Percentiles rank a stretch among this genome's conserved stretches.
These are phyloP conservation scores for Pseudorhombus dupliciocellatus DNA, from an alignment of 2,113 vertebrate genomes.

Conservation along the genomic window DNA sequence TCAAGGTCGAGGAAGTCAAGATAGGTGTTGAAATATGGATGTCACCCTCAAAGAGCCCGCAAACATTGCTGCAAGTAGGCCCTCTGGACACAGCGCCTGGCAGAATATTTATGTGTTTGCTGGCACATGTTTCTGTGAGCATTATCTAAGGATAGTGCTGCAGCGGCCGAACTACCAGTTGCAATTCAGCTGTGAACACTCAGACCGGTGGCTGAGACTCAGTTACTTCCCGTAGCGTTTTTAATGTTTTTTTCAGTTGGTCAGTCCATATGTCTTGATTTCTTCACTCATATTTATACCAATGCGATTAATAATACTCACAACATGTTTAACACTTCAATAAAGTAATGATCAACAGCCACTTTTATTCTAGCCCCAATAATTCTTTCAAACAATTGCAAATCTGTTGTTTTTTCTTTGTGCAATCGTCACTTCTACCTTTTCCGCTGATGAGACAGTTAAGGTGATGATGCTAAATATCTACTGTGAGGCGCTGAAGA, in stretches of 20 bases:
- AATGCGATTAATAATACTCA: background rate
- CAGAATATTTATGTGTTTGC: constrained; percentile 68
- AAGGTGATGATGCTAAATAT: constrained; percentile 38
- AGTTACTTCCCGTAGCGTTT: background rate
- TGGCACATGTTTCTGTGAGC: constrained; percentile 32
- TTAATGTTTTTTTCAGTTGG: constrained; percentile 17
- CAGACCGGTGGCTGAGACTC: background rate
- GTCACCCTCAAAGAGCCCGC: constrained; percentile 67
- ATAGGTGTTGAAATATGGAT: constrained; percentile 80
- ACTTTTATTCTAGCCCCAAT: background rate
- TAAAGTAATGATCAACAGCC: background rate
- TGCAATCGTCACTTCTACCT: constrained; percentile 16
- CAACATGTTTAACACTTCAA: background rate
- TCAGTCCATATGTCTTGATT: background rate
- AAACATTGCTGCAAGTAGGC: constrained; percentile 74
- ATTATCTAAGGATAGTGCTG: constrained; percentile 28
- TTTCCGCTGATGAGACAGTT: constrained; percentile 44
- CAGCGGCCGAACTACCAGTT: constrained; percentile 3
- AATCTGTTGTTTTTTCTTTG: constrained; percentile 1
- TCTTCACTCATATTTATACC: background rate
- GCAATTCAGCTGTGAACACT: constrained; percentile 11
- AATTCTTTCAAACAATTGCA: background rate
- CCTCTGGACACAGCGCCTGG: constrained; percentile 67
- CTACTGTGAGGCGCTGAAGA: constrained; percentile 15
- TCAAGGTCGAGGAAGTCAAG: constrained; percentile 79